Conservation (phyloP, 2,888 invertebrate genomes). For the Orthosia gracilis region DNA sequence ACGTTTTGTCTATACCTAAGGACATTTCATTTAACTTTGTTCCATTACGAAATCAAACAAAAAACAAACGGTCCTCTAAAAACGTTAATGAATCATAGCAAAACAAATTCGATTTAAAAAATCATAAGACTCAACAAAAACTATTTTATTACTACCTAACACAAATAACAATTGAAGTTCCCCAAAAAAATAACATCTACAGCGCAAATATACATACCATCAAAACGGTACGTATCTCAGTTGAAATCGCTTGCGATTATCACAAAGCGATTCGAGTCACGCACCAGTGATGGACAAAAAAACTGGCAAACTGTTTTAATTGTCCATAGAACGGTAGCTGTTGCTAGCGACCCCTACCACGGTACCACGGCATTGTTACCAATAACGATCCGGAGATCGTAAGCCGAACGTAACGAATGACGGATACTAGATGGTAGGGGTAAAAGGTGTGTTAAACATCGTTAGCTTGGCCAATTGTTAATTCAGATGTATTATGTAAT, state of each 20-base stretch:
- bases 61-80: slow-evolving; percentile 17
- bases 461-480: slow-evolving; percentile 36
- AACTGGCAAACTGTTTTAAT: slow-evolving; percentile 66
- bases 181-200: slow-evolving; percentile 42
- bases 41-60: slow-evolving; percentile 28
- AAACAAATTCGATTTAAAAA: slow-evolving; percentile 35
- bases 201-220: slow-evolving; percentile 50
- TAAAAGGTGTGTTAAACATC: slow-evolving; percentile 42
- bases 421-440: slow-evolving; percentile 60
- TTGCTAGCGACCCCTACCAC: slow-evolving; percentile 65
- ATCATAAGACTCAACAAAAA: slow-evolving; percentile 30
- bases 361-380: slow-evolving; percentile 9
- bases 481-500: slow-evolving; percentile 39
- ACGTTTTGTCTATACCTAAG: not conserved
- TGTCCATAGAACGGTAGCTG: slow-evolving; percentile 64
- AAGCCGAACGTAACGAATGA: not conserved
- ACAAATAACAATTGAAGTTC: slow-evolving; percentile 43
- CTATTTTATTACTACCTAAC: slow-evolving; percentile 19
- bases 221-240: slow-evolving; percentile 66
- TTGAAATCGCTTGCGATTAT: slow-evolving; percentile 62
- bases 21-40: slow-evolving; percentile 20
- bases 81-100: slow-evolving; percentile 38
- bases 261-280: slow-evolving; percentile 66
- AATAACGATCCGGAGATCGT: slow-evolving; percentile 13
- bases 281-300: slow-evolving; percentile 68